Conservation (phyloP, 1,140 invertebrate species). For the Helicoverpa armigera region DNA sequence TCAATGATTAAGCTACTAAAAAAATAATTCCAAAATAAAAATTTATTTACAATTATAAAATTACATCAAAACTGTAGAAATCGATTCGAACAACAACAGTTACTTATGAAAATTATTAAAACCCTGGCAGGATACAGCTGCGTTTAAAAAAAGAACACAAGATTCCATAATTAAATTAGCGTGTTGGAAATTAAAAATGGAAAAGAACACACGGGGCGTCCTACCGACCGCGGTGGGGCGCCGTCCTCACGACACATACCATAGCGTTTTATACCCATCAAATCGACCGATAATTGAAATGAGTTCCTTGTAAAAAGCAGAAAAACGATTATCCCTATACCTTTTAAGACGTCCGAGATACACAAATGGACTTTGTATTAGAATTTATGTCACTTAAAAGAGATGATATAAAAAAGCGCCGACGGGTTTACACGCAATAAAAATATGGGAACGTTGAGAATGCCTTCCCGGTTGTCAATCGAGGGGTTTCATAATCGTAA, state of each 20-base stretch:
- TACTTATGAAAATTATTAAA: conserved; percentile 69
- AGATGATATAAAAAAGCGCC: conserved; percentile 85
- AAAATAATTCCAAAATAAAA: conserved; percentile 47
- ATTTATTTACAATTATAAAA: conserved; percentile 36
- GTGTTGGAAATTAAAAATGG: conserved; percentile 74
- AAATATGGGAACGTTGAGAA: conserved; percentile 84
- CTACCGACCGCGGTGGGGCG: conserved; percentile 76
- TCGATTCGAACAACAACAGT: conserved; percentile 60
- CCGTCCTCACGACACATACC: conserved; percentile 78
- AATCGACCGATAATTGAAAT: conserved; percentile 86
- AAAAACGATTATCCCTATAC: conserved; percentile 85
- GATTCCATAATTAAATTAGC: conserved; percentile 85
- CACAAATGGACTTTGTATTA: conserved; percentile 86
- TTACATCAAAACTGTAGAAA: conserved; percentile 51
- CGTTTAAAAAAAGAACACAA: conserved; percentile 69
- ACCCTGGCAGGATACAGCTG: conserved; percentile 76
- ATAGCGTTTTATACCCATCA: conserved; percentile 81
- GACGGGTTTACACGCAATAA: conserved; percentile 85
- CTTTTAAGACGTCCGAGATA: conserved; percentile 86
- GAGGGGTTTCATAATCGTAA: conserved; percentile 84
- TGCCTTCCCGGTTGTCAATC: conserved; percentile 85
- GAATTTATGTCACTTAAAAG: conserved; percentile 86
- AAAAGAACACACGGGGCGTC: conserved; percentile 67
- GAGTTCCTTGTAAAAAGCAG: conserved; percentile 85
- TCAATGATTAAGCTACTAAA: conserved; percentile 49